phyloP scores from a whole-genome alignment of 2,888 invertebrate genomes.

The Boloria euphrosyne region DNA sequence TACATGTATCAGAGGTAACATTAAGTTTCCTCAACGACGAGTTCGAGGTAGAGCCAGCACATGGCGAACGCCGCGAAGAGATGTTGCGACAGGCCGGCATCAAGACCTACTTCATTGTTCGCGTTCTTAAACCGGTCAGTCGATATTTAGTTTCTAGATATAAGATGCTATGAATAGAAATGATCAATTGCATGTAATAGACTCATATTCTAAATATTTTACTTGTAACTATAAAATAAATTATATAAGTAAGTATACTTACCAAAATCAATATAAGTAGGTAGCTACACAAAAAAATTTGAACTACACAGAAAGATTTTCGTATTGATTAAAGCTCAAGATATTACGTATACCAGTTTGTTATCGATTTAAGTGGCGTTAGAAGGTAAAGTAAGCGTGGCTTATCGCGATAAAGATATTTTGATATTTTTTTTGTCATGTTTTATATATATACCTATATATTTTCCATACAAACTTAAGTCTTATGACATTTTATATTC shows the following conservation, averaged over 20 bases:
- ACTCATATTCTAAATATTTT: background rate
- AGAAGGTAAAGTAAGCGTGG: slow-evolving; percentile 20
- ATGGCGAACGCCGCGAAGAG: slow-evolving; percentile 96
- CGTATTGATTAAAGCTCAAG: slow-evolving; percentile 11
- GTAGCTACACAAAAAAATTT: too few species aligned
- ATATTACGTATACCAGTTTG: slow-evolving; percentile 8
- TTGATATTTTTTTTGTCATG: background rate
- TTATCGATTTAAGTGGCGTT: slow-evolving; percentile 27
- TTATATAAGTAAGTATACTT: background rate
- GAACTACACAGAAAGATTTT: background rate
- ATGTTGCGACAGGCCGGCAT: slow-evolving; percentile 93
- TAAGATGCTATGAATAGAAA: background rate
- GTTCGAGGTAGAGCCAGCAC: slow-evolving; percentile 96
- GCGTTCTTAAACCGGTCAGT: slow-evolving; percentile 90
- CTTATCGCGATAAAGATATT: slow-evolving; percentile 25
- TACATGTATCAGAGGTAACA: slow-evolving; percentile 96
- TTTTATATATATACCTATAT: too few species aligned
- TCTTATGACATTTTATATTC: too few species aligned
- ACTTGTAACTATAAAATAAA: too few species aligned
- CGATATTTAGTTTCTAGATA: background rate
- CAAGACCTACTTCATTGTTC: slow-evolving; percentile 95
- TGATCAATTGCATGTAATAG: background rate
- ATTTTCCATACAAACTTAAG: too few species aligned
- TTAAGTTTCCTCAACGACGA: slow-evolving; percentile 92
- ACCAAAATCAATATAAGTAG: background rate